Evolutionary conservation across 2,113 vertebrate species (phyloP).

Genomic region (Ctenomys sociabilis): DNA sequence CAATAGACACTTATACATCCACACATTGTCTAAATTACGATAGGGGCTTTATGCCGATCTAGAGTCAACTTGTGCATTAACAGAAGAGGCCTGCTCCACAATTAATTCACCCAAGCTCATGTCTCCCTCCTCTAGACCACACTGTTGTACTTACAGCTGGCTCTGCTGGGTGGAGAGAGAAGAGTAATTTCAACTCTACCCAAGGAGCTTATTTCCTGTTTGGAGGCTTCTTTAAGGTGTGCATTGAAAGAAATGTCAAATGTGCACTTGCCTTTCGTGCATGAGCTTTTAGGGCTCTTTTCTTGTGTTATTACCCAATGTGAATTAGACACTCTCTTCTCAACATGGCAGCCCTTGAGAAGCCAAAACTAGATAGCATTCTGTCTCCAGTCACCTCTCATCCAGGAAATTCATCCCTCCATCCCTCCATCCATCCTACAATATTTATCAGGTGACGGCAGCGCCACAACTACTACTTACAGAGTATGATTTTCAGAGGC

Average conservation of each 20-base stretch:
- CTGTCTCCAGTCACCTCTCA: not conserved
- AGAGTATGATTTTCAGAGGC: not conserved
- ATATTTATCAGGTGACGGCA: not conserved
- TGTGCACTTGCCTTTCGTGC: not conserved
- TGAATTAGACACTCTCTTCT: not conserved
- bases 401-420: too few relatives aligned
- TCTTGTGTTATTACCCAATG: accelerated
- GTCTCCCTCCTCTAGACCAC: not conserved
- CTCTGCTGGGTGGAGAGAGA: not conserved
- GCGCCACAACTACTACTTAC: not conserved
- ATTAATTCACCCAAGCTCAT: not conserved
- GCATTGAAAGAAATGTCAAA: not conserved
- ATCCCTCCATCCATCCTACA: accelerated
- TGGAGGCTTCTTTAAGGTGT: not conserved
- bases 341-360: not conserved
- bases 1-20: not conserved
- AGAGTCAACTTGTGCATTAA: not conserved
- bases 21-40: not conserved
- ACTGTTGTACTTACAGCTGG: too few relatives aligned
- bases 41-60: not conserved
- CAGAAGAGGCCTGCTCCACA: not conserved
- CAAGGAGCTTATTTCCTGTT: not conserved
- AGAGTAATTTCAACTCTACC: not conserved
- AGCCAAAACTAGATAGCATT: accelerated
- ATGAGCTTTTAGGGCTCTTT: too few relatives aligned